These are phyloP conservation scores for Quadriops clusia DNA, from an alignment of 2,888 invertebrate genomes.

Conservation along the genomic window DNA sequence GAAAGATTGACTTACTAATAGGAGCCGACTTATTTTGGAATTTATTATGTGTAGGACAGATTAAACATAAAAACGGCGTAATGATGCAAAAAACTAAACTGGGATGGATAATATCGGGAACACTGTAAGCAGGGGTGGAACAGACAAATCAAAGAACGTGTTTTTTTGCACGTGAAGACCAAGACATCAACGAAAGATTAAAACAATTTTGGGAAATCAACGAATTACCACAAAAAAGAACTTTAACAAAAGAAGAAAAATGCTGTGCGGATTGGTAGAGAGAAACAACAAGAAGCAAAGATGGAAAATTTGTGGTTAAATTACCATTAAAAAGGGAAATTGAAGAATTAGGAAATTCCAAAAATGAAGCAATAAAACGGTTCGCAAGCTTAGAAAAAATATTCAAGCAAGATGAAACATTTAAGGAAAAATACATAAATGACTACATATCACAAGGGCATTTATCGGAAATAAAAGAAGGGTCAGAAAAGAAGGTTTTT, in stretches of 20 bases:
- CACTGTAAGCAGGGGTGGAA: neutral
- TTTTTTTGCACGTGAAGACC: conserved; percentile 1
- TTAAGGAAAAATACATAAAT: neutral
- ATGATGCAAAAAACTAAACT: conserved; percentile 8
- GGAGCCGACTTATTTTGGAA: conserved; percentile 8
- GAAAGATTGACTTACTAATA: conserved; percentile 5
- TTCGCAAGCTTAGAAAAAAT: neutral
- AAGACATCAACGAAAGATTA: conserved; percentile 1
- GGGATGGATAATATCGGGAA: conserved; percentile 6
- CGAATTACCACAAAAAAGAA: neutral
- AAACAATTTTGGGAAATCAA: conserved; percentile 6
- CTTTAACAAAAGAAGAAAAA: neutral
- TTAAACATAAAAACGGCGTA: neutral
- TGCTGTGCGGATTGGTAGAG: neutral
- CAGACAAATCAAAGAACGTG: neutral
- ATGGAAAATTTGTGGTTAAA: no score
- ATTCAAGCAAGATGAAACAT: neutral
- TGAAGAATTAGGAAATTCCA: no score
- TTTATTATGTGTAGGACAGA: conserved; percentile 1
- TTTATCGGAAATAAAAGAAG: conserved; percentile 7
- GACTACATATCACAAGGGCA: neutral
- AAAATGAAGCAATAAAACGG: no score
- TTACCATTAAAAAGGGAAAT: no score
- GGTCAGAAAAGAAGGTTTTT: neutral
- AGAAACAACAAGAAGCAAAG: no score